phyloP scores from a whole-genome alignment of 1,140 invertebrate genomes.

The Bactericera cockerelli region DNA sequence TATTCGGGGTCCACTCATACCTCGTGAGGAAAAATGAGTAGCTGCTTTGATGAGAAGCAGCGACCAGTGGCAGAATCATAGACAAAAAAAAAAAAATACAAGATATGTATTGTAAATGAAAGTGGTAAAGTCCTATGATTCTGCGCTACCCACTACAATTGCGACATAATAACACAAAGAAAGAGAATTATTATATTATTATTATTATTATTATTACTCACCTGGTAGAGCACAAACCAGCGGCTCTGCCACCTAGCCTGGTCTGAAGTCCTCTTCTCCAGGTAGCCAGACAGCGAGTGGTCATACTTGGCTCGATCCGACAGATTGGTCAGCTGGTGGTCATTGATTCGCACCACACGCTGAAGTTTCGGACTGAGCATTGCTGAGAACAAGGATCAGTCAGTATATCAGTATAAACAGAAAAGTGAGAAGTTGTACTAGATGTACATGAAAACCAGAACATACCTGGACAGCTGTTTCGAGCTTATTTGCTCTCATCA shows the following conservation, averaged over 20 bases:
- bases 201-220: no score
- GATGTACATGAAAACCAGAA: background rate
- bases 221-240: conserved; percentile 84
- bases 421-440: background rate
- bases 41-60: no score
- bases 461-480: conserved; percentile 7
- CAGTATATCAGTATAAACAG: no score
- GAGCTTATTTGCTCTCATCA: conserved; percentile 13
- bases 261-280: conserved; percentile 74
- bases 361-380: conserved; percentile 74
- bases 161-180: no score
- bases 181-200: no score
- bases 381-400: background rate
- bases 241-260: conserved; percentile 76
- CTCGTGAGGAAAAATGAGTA: no score
- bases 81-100: no score
- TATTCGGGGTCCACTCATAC: no score
- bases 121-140: no score
- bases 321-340: conserved; percentile 63
- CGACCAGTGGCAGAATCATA: no score
- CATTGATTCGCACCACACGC: conserved; percentile 63
- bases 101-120: no score
- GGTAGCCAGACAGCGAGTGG: conserved; percentile 54
- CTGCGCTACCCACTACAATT: no score
- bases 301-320: conserved; percentile 70